phyloP scores from a whole-genome alignment of 2,113 vertebrate genomes.

The Halcyon malimbica region DNA sequence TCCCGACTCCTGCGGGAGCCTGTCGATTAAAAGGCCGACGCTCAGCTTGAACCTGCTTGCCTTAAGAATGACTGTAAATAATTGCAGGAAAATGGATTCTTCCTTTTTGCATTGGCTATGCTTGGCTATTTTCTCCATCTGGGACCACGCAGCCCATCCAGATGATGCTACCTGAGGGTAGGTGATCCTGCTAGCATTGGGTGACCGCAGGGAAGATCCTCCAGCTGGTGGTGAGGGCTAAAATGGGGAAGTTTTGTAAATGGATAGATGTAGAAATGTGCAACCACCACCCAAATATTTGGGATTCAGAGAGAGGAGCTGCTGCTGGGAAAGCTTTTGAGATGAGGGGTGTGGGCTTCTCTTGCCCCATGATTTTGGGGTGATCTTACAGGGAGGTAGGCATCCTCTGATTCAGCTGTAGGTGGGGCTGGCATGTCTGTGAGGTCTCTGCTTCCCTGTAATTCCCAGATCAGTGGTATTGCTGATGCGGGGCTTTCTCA shows the following conservation, averaged over 20 bases:
- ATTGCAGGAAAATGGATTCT: not conserved
- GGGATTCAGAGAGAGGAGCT: not conserved
- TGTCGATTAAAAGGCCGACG: not conserved
- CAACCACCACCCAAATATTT: not conserved
- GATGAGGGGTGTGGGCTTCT: not conserved
- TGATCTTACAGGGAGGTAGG: not conserved
- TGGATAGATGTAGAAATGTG: not conserved
- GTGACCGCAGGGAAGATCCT: not conserved
- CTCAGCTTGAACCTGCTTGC: not conserved
- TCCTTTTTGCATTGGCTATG: accelerated
- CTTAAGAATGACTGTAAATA: not conserved
- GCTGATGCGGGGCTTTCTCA: not conserved
- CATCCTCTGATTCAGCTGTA: accelerated
- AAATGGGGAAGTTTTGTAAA: accelerated
- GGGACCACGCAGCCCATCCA: not conserved
- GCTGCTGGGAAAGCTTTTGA: not conserved
- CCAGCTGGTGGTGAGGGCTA: accelerated
- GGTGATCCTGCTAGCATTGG: not conserved
- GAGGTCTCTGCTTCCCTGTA: not conserved
- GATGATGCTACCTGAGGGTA: not conserved
- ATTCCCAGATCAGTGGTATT: not conserved
- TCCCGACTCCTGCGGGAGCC: not conserved
- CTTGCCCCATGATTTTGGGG: not conserved
- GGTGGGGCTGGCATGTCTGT: not conserved
- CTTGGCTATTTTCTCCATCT: accelerated